phyloP scores from a whole-genome alignment of 2,113 vertebrate genomes.

The Peromyscus maniculatus region DNA sequence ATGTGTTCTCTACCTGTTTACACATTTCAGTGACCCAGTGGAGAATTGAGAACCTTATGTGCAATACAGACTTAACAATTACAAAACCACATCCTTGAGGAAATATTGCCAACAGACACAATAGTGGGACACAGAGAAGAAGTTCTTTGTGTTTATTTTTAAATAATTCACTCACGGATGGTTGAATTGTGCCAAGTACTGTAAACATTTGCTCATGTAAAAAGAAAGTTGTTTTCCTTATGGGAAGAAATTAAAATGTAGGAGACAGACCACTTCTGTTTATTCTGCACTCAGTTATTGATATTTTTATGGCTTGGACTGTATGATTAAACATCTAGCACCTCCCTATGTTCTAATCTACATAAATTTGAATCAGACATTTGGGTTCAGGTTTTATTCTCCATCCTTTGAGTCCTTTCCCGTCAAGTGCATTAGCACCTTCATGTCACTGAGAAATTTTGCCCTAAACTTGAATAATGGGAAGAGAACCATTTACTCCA shows the following conservation, averaged over 20 bases:
- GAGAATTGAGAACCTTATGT: neutral
- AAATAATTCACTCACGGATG: neutral
- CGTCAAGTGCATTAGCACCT: too few species aligned
- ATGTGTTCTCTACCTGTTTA: neutral
- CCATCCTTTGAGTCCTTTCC: neutral
- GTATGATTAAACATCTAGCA: conserved; percentile 27
- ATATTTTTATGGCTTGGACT: conserved; percentile 28
- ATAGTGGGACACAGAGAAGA: neutral
- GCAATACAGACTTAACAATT: neutral
- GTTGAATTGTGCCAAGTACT: neutral
- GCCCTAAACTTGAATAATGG: neutral
- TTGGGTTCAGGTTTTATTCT: conserved; percentile 21
- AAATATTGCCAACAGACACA: neutral
- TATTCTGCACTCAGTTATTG: conserved; percentile 14
- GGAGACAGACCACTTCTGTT: conserved; percentile 37
- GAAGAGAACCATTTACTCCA: neutral
- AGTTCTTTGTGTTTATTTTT: conserved; percentile 17
- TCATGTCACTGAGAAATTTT: neutral
- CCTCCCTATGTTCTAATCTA: neutral
- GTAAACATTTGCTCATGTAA: neutral
- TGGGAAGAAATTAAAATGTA: conserved; percentile 43
- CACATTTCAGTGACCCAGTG: neutral
- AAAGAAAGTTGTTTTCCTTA: neutral
- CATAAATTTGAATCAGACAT: conserved; percentile 4
- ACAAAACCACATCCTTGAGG: neutral